Evolutionary conservation across 2,888 invertebrate species (phyloP).

Genomic region (Timema cristinae): DNA sequence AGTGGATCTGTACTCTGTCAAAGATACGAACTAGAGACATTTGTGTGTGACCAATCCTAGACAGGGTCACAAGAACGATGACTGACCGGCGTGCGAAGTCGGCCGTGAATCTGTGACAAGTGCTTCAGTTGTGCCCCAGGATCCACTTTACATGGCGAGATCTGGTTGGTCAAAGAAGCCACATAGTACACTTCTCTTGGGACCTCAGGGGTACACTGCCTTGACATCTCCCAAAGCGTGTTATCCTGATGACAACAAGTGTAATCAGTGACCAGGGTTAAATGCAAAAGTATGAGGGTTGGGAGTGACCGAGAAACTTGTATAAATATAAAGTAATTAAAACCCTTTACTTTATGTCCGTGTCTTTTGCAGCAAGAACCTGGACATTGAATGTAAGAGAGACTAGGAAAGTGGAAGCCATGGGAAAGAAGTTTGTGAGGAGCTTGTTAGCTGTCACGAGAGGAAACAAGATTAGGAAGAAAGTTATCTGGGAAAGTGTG

Average conservation of each 20-base stretch:
- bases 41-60: no score
- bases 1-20: no score
- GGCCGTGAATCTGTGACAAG: conserved; percentile 31
- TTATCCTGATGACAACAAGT: conserved; percentile 11
- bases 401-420: no score
- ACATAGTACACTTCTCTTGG: conserved; percentile 37
- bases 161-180: conserved; percentile 33
- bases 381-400: no score
- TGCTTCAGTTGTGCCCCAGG: conserved; percentile 30
- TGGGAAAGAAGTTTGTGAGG: no score
- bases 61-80: neutral
- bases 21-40: no score
- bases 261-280: no score
- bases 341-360: no score
- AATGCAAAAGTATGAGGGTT: neutral
- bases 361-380: no score
- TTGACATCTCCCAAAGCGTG: conserved; percentile 40
- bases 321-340: neutral
- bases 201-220: conserved; percentile 33
- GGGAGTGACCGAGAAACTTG: neutral
- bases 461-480: no score
- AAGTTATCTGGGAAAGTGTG: no score
- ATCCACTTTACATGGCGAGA: conserved; percentile 29
- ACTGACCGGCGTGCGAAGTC: conserved; percentile 30
- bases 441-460: no score